A percentile compares a stretch with the other conserved stretches of the same genome.
Evolutionary conservation across 2,888 invertebrate species (phyloP).

Genomic region (Dione vanillae): DNA sequence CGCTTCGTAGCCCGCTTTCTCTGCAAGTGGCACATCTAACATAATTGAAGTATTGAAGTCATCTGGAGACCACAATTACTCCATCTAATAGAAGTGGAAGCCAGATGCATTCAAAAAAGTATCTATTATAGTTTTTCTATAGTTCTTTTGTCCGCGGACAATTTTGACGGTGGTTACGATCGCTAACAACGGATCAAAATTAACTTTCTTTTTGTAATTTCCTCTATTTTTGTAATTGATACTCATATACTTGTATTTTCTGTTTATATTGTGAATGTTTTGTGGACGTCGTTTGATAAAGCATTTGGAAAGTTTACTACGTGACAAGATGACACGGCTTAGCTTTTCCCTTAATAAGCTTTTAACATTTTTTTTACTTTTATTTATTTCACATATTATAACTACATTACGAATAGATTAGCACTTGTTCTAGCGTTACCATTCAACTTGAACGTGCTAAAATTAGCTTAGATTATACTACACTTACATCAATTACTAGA

Average conservation of each 20-base stretch:
- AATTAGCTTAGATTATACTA: not conserved
- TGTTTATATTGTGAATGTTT: not conserved
- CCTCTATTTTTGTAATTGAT: slow-evolving; percentile 15
- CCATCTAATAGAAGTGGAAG: slow-evolving; percentile 45
- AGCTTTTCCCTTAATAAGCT: not conserved
- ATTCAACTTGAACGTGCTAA: not conserved
- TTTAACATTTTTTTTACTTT: not conserved
- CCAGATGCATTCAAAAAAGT: slow-evolving; percentile 31
- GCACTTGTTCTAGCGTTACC: not conserved
- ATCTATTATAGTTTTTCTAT: slow-evolving; percentile 33
- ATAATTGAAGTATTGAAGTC: slow-evolving; percentile 64
- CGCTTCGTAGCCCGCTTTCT: slow-evolving; percentile 64
- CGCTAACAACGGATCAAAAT: slow-evolving; percentile 2
- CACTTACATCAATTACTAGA: not conserved
- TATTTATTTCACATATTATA: not conserved
- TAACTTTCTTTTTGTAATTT: slow-evolving; percentile 15
- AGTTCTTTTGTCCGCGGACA: slow-evolving; percentile 16
- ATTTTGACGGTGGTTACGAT: slow-evolving; percentile 16
- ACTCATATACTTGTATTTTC: slow-evolving; percentile 7
- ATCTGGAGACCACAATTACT: slow-evolving; percentile 64
- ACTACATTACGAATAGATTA: not conserved
- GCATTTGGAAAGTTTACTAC: slow-evolving; percentile 9
- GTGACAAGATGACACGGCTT: slow-evolving; percentile 2
- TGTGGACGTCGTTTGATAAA: too few relatives aligned
- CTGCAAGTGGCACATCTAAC: slow-evolving; percentile 58